Conservation (phyloP, 2,797 vertebrate species). For the Micropoecilia bifurca region DNA sequence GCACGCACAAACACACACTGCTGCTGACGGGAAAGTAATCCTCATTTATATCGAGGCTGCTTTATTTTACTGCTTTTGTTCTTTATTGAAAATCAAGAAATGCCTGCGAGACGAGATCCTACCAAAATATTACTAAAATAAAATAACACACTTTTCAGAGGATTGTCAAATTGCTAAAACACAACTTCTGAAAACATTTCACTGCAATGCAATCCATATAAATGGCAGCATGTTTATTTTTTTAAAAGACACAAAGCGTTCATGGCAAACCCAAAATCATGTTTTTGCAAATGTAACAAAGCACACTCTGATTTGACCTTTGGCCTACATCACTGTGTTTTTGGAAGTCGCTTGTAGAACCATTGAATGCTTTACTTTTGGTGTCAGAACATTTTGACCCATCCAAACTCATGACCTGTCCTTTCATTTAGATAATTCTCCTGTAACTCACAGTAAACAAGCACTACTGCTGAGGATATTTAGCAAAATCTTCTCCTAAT, state of each 20-base stretch:
- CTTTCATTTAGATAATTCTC: constrained; percentile 1
- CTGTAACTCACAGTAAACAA: not conserved
- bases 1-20: not conserved
- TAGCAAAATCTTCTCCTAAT: constrained; percentile 1
- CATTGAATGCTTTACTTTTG: not conserved
- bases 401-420: not conserved
- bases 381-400: constrained; percentile 1
- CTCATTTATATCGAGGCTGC: not conserved
- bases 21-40: not conserved
- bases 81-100: not conserved
- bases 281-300: not conserved
- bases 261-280: not conserved
- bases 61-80: not conserved
- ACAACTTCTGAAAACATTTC: not conserved
- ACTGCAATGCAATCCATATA: not conserved
- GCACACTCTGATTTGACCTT: not conserved
- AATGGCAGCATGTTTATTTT: not conserved
- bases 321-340: not conserved
- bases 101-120: not conserved
- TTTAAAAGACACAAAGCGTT: not conserved
- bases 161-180: not conserved
- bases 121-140: not conserved
- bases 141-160: not conserved
- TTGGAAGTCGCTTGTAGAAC: not conserved
- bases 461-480: constrained; percentile 4